Conservation (phyloP, 2,113 vertebrate genomes). For the Uria aalge region DNA sequence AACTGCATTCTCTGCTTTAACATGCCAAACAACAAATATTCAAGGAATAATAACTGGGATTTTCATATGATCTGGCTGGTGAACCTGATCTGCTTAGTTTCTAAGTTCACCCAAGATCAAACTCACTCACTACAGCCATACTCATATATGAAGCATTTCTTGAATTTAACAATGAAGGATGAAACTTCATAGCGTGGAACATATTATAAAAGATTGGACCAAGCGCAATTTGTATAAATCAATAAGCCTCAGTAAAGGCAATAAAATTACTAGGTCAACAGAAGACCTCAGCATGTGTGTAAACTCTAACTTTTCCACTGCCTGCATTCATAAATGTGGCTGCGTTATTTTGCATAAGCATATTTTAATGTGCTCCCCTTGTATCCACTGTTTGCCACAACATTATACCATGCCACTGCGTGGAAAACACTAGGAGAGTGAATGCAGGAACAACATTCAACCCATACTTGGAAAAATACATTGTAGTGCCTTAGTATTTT, state of each 20-base stretch:
- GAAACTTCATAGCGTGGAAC: neutral
- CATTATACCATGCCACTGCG: neutral
- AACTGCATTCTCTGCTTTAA: neutral
- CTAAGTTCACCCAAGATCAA: neutral
- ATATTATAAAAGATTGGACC: neutral
- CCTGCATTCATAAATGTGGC: neutral
- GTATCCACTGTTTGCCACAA: neutral
- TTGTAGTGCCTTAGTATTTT: neutral
- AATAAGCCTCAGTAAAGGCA: neutral
- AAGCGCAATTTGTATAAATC: neutral
- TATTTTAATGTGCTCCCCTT: neutral
- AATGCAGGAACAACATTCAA: neutral
- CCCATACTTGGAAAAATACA: neutral
- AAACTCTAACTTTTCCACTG: neutral
- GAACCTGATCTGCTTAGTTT: neutral
- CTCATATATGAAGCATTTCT: neutral
- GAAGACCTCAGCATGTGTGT: neutral
- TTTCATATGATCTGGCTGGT: neutral
- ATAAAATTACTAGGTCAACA: neutral
- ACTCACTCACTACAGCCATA: neutral
- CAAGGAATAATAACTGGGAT: neutral
- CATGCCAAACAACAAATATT: neutral
- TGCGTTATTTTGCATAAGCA: fast-evolving
- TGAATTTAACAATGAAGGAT: neutral
- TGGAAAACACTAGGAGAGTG: neutral